Evolutionary conservation across 2,888 invertebrate species (phyloP).

Genomic region (Watsonalla binaria): DNA sequence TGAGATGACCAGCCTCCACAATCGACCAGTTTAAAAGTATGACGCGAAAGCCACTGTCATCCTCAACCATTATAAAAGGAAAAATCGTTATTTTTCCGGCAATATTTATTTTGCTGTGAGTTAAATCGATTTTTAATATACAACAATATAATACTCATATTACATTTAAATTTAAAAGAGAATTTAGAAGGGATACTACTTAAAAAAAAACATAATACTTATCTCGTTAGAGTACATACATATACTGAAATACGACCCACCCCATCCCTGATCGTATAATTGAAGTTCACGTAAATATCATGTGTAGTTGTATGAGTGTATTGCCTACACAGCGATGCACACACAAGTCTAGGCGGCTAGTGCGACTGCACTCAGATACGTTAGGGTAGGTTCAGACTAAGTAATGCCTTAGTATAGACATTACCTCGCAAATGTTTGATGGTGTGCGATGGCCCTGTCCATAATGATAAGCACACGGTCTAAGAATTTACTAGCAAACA

Average conservation of each 20-base stretch:
- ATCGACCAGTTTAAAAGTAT: no score
- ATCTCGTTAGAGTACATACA: neutral
- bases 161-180: no score
- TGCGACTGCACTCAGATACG: conserved; percentile 38
- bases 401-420: conserved; percentile 5
- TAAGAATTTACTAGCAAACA: no score
- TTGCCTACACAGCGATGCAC: conserved; percentile 30
- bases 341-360: conserved; percentile 36
- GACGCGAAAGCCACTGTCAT: no score
- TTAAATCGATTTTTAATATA: neutral
- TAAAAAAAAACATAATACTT: no score
- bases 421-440: no score
- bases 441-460: no score
- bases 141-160: no score
- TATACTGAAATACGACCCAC: conserved; percentile 9
- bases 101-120: neutral
- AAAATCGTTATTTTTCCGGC: no score
- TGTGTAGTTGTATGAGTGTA: conserved; percentile 29
- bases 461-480: no score
- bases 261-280: conserved; percentile 44
- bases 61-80: neutral
- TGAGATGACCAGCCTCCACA: no score
- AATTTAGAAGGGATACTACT: no score
- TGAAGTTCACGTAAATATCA: conserved; percentile 44
- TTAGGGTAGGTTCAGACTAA: conserved; percentile 49